Evolutionary conservation across 2,888 invertebrate species (phyloP).

Genomic region (Plagodis pulveraria): DNA sequence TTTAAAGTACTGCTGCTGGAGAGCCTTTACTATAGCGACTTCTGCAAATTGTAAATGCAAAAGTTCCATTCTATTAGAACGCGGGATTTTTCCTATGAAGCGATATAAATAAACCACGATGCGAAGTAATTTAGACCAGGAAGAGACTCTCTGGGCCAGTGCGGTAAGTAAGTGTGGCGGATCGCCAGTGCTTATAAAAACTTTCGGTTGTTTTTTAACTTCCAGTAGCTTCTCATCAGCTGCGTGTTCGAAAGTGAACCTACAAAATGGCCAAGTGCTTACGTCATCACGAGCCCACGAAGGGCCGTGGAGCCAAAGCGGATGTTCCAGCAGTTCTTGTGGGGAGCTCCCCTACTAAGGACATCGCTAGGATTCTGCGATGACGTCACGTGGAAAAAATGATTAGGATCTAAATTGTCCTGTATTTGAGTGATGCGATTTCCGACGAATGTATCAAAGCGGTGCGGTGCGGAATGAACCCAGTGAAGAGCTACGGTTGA

Average conservation of each 20-base stretch:
- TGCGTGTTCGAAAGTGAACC: not conserved
- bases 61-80: not conserved
- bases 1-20: not conserved
- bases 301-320: not conserved
- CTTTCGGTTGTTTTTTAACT: not conserved
- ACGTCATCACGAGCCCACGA: not conserved
- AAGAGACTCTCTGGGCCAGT: too few relatives aligned
- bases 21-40: not conserved
- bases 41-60: not conserved
- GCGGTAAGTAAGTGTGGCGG: not conserved
- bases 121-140: not conserved
- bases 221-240: not conserved
- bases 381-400: too few relatives aligned
- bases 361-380: too few relatives aligned
- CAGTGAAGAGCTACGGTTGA: too few relatives aligned
- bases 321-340: too few relatives aligned
- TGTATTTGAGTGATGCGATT: too few relatives aligned
- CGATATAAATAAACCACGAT: not conserved
- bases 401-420: too few relatives aligned
- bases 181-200: not conserved
- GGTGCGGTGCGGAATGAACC: too few relatives aligned
- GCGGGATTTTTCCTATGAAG: not conserved
- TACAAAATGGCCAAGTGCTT: not conserved
- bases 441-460: too few relatives aligned
- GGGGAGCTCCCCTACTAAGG: too few relatives aligned